Base-by-base conservation (phyloP, 1,140 invertebrate species). In the Teleopsis dalmanni region DNA sequence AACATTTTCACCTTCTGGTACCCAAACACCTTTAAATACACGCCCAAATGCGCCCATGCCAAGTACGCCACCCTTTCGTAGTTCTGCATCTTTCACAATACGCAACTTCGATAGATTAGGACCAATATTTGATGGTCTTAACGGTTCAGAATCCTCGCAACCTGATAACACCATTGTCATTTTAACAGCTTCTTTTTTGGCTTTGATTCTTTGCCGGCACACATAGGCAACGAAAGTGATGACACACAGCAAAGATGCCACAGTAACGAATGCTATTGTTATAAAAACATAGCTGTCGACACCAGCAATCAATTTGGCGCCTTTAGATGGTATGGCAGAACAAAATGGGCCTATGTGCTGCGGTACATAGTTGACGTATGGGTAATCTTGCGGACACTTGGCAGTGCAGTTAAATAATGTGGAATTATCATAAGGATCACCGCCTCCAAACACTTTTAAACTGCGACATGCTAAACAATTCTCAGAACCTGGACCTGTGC, bases 11-110 rank as follows among this genome's bases (percentile, higher is more conserved):
- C 87, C 88, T 72, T 96, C 90, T 3, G 95, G 93, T 26, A 95
- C 85, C 95, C 94, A 98, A 26, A 98, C 89, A 16, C 94, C 94
- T 79, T 96, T 96, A 70, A 94, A 96, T 0, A 99, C 96, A 57
- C 92, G 94, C 1, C 96, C 96, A 72, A 99, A 99, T 8, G 95
- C 95, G n/a, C 96, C 96, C 70, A 85, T 93, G 4, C 96, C 96
- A 13, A 97, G 73, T 57, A 95, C 88, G 1, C 87, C 87, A 4
- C 94, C 93, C 59, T 85, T 84, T 8, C 93, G 75, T 62, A 98
- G 76, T 71, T 98, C 94, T 0, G 84, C 89, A 70, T 98, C 93
- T 70, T 95, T 97, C 14, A 98, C 89, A 33, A 96, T 94, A 31
- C 89, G 76, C 48, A 98, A 70, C 71, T 95, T 91, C 2, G 91